Evolutionary conservation across 1,140 invertebrate species (phyloP), one percentile per base, ranked within the genome.

Genomic region (Ceratina australensis): DNA sequence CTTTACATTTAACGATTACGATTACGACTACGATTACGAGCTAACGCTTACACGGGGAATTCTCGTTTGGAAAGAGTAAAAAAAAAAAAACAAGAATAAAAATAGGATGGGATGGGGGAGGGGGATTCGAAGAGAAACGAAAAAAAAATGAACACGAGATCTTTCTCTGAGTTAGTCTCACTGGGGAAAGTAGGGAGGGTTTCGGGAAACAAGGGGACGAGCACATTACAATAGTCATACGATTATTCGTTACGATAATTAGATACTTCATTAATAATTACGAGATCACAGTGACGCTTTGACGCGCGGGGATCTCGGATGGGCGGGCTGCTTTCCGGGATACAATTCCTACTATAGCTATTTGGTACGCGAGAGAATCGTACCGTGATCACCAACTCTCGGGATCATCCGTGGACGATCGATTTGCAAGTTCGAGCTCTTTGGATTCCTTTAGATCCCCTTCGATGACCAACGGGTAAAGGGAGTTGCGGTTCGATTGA

Each of bases 251-350:
- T 90, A 91, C 87, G 87, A 92, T 91, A 90, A 90, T 90, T 90
- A 90, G 87, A 91, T 92, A 91, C 91, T 90, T 91, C 88, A 90
- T 90, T 91, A 92, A 89, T 91, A 89, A 89, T 92, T 91, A 92
- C 90, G 91, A 92, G 91, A 92, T 92, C 91, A 92, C 91, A 92
- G 91, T 92, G 90, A 92, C 90, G 91, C 91, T 92, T 92, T 92
- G 91, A 92, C 91, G 90, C 88, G 91, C 90, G 91, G 90, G 91
- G 89, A 92, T 91, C 91, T 92, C 88, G 86, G 90, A 84, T 84
- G 89, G 88, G 90, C 89, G 90, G 90, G 89, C 90, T 91, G 90
- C 72, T 63, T 86, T 87, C 83, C 33, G 33, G 84, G 82, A 60
- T 57, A 26, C 63, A 16, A 49, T 84, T 65, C 22, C 52, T 54